Evolutionary conservation across 2,113 vertebrate species (phyloP).

Genomic region (Scomber japonicus): DNA sequence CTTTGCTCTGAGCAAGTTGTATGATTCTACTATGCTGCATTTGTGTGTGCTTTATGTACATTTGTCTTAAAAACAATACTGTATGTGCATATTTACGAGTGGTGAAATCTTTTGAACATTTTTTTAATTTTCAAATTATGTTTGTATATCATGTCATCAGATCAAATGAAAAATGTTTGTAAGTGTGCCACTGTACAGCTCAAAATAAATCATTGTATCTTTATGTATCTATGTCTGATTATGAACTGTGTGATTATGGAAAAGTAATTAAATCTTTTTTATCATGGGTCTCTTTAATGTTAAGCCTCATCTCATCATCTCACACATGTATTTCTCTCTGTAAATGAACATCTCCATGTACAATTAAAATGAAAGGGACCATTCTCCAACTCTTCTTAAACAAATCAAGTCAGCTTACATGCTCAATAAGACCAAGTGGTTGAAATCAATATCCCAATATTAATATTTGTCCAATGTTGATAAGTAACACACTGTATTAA

Average conservation of each 20-base stretch:
- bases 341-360: background rate
- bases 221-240: background rate
- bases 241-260: background rate
- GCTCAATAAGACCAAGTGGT: no score
- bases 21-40: background rate
- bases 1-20: slow-evolving; percentile 46
- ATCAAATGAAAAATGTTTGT: background rate
- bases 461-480: no score
- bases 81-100: background rate
- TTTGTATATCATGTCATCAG: no score
- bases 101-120: background rate
- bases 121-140: background rate
- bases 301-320: background rate
- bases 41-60: background rate
- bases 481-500: no score
- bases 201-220: no score
- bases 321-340: background rate
- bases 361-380: background rate
- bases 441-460: no score
- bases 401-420: no score
- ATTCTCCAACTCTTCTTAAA: no score
- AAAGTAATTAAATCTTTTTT: no score
- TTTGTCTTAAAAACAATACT: background rate
- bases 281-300: background rate
- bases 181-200: no score